These are phyloP conservation scores for Mobula birostris DNA, from an alignment of 2,113 vertebrate genomes.

Conservation along the genomic window DNA sequence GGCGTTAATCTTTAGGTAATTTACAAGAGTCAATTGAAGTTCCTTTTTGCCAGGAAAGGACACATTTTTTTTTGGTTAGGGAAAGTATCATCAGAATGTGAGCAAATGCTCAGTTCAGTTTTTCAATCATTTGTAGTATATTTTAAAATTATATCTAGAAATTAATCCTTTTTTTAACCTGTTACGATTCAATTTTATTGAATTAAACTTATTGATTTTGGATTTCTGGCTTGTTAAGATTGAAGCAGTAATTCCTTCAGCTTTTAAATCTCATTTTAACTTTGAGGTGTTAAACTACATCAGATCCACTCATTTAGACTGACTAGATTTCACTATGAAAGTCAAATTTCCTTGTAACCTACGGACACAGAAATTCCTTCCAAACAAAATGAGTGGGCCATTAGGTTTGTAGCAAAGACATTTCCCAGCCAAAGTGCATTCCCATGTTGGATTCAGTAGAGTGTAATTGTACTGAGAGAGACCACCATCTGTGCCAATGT, in stretches of 20 bases:
- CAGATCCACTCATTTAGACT: neutral
- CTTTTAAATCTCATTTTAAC: neutral
- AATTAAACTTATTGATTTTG: neutral
- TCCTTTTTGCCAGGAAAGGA: conserved; percentile 2
- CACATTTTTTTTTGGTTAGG: neutral
- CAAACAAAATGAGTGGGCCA: too few species aligned
- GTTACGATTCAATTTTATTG: neutral
- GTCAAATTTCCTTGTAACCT: too few species aligned
- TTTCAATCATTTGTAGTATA: neutral
- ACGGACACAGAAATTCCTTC: too few species aligned
- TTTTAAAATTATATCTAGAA: neutral
- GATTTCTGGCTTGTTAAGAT: neutral
- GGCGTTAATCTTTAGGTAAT: neutral
- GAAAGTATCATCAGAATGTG: neutral
- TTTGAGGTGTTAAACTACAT: neutral
- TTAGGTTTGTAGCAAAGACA: too few species aligned
- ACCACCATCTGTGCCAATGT: too few species aligned
- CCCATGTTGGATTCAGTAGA: too few species aligned
- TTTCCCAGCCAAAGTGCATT: too few species aligned
- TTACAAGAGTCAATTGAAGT: neutral
- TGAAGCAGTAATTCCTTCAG: neutral
- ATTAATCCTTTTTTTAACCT: neutral
- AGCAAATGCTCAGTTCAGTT: neutral
- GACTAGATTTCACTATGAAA: too few species aligned
- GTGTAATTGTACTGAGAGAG: too few species aligned